Percentiles rank a stretch among this genome's conserved stretches.
Evolutionary conservation across 2,888 invertebrate species (phyloP).

Genomic region (Machimus rusticus): DNA sequence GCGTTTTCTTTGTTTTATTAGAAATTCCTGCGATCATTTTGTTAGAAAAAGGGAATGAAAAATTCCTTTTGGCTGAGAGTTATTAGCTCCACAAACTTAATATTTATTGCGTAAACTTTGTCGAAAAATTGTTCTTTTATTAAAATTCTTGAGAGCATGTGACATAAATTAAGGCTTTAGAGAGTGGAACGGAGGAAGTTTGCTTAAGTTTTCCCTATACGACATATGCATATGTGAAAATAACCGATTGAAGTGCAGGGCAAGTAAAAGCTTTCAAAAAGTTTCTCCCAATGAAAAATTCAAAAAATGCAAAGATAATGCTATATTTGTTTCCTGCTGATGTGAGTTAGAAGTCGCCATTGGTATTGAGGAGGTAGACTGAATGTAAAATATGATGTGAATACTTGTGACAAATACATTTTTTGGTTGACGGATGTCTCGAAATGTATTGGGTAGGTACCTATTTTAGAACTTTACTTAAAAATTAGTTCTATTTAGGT

Average conservation of each 20-base stretch:
- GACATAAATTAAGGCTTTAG: conserved; percentile 20
- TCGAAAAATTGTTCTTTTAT: conserved; percentile 19
- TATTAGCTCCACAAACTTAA: neutral
- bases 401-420: no score
- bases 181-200: neutral
- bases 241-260: conserved; percentile 1
- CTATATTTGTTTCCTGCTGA: neutral
- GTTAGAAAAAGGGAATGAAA: neutral
- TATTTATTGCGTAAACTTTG: conserved; percentile 28
- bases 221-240: conserved; percentile 3
- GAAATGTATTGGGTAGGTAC: no score
- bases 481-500: no score
- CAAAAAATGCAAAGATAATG: neutral
- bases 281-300: neutral
- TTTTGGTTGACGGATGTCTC: no score
- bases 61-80: neutral
- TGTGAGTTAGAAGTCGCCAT: neutral
- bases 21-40: neutral
- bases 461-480: no score
- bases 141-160: conserved; percentile 35
- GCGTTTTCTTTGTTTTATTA: neutral
- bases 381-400: no score
- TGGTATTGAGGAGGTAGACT: neutral
- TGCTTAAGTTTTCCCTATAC: neutral
- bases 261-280: conserved; percentile 7